A percentile compares a stretch with the other conserved stretches of the same genome.
These are phyloP conservation scores for Sarcophaga variegata DNA, from an alignment of 2,888 invertebrate species.

Conservation along the genomic window DNA sequence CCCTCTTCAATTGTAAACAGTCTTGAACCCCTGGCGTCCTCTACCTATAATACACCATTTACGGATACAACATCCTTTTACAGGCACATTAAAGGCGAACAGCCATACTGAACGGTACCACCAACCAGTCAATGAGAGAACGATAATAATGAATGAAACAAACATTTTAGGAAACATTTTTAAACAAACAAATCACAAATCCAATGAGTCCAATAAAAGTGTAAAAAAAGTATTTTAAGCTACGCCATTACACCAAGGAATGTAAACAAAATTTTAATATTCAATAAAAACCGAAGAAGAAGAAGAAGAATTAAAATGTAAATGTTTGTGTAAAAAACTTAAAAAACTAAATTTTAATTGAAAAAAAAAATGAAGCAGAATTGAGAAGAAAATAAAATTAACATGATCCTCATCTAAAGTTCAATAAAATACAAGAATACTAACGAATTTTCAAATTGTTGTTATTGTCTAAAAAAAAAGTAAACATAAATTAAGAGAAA, in stretches of 20 bases:
- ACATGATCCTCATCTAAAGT: conserved; percentile 59
- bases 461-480: conserved; percentile 58
- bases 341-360: conserved; percentile 6
- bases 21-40: conserved; percentile 71
- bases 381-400: background rate
- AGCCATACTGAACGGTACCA: conserved; percentile 70
- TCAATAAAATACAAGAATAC: conserved; percentile 65
- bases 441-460: conserved; percentile 70
- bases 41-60: conserved; percentile 56
- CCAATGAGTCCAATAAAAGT: conserved; percentile 19
- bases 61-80: conserved; percentile 61
- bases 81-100: conserved; percentile 65
- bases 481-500: conserved; percentile 48
- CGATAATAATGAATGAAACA: conserved; percentile 34
- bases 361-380: conserved; percentile 3
- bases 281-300: background rate
- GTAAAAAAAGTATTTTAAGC: conserved; percentile 7
- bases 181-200: background rate
- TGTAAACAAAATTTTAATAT: conserved; percentile 22
- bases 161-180: conserved; percentile 19
- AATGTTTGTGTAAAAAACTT: background rate
- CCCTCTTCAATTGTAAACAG: conserved; percentile 68
- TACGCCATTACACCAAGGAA: background rate
- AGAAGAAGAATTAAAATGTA: no score
- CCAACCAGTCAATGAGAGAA: conserved; percentile 60